Percentiles rank a stretch among this genome's conserved stretches.
phyloP scores from a whole-genome alignment of 2,113 vertebrate genomes.

The Neopipo cinnamomea region DNA sequence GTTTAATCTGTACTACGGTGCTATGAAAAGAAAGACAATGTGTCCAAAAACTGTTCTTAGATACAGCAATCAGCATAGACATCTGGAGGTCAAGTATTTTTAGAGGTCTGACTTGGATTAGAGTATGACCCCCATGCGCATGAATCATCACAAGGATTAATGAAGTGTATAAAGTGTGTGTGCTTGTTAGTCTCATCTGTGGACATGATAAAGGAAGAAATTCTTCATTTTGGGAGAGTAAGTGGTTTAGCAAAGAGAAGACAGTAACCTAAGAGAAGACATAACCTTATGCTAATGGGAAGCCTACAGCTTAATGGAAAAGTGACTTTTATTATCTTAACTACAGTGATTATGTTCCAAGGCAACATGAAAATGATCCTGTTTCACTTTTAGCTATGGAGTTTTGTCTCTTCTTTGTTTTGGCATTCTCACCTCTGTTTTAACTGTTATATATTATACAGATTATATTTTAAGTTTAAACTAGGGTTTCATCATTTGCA shows the following conservation, averaged over 20 bases:
- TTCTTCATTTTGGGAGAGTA: slow-evolving; percentile 45
- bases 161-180: slow-evolving; percentile 18
- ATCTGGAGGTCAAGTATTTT: slow-evolving; percentile 54
- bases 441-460: neutral
- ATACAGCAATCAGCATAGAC: neutral
- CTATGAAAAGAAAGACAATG: neutral
- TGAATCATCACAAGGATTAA: slow-evolving; percentile 44
- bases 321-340: neutral
- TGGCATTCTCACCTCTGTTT: neutral
- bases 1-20: neutral
- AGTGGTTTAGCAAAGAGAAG: slow-evolving; percentile 40
- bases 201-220: slow-evolving; percentile 58
- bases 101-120: slow-evolving; percentile 43
- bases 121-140: neutral
- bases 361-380: neutral
- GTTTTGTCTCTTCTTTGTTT: neutral
- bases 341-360: neutral
- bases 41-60: neutral
- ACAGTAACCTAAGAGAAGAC: neutral
- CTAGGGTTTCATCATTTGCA: neutral
- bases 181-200: slow-evolving; percentile 42
- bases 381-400: neutral
- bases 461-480: neutral
- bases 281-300: neutral
- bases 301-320: neutral